These are phyloP conservation scores for Clarias magur DNA, from an alignment of 2,113 vertebrate species.

Conservation along the genomic window DNA sequence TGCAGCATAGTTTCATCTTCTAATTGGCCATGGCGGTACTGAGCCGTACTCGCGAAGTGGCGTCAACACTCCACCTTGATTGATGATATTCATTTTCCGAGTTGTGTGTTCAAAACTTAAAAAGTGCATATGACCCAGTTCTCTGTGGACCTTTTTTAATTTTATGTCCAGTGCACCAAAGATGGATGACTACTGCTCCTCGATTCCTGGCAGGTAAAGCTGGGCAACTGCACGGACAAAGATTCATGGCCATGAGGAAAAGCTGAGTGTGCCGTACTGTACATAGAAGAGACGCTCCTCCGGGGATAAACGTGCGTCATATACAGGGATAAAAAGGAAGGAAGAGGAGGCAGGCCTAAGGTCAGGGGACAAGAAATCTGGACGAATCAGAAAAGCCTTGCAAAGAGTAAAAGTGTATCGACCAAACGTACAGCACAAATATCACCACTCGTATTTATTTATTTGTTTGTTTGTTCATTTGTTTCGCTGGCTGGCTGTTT, in stretches of 20 bases:
- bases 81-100: conserved; percentile 71
- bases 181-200: conserved; percentile 68
- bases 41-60: conserved; percentile 27
- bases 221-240: conserved; percentile 32
- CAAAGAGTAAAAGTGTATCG: background rate
- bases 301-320: background rate
- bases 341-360: background rate
- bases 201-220: conserved; percentile 65
- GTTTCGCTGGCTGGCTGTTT: background rate
- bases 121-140: conserved; percentile 60
- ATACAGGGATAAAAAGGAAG: background rate
- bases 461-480: too few species aligned
- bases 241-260: conserved; percentile 32
- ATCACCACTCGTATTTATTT: background rate
- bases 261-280: conserved; percentile 34
- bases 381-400: background rate
- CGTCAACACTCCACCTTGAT: conserved; percentile 60
- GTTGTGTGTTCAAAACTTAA: conserved; percentile 64
- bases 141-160: conserved; percentile 53
- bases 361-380: background rate
- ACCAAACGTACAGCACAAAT: background rate
- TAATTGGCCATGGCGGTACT: conserved; percentile 54
- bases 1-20: background rate
- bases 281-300: background rate
- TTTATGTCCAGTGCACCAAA: conserved; percentile 62